Base-by-base conservation (phyloP, 2,797 vertebrate species). In the Eremophila alpestris region DNA sequence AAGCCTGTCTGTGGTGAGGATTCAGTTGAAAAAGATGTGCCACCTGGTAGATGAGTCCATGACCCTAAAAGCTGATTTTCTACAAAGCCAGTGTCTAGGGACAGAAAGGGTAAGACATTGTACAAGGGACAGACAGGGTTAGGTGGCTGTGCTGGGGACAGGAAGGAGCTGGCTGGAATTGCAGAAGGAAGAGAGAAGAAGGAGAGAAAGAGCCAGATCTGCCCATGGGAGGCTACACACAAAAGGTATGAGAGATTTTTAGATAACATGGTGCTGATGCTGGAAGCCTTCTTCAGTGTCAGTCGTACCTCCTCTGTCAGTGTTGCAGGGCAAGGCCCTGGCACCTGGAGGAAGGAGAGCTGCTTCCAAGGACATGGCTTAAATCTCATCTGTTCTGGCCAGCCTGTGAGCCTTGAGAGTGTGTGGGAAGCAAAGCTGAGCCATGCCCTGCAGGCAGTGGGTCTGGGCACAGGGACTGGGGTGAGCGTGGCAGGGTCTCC, bases 11-110 rank as follows among this genome's bases (percentile, higher is more conserved):
- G 58, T 79, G 67, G 67, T 26, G 48, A 87, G 15, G 51, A 73
- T 67, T 92, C 51, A 55, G 52, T 19, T 89, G 59, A 86, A 89
- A 78, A 62, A 64, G 30, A 54, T n/a, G 15, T 82, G 30, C 48
- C 67, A 86, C 56, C 74, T 92, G 81, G 62, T 51, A 92, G 59
- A 73, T 22, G 43, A 69, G 32, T 32, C n/a, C 23, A 8, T 56
- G 60, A 40, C 15, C 36, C 22, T 34, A 71, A 71, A 86, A 65
- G 20, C 23, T 54, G 46, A 29, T 58, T 87, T 27, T 54, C 74
- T 78, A 34, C 68, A 78, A 71, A 76, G 26, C 36, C 74, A 87
- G 16, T 12, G 36, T 64, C 23, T 23, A 86, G 14, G 49, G 49
- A 51, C 27, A 51, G 49, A 43, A 43, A 43, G 41, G 41, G 41